Base-by-base conservation (phyloP, 2,888 invertebrate species). In the Hipparchia sbordonii region DNA sequence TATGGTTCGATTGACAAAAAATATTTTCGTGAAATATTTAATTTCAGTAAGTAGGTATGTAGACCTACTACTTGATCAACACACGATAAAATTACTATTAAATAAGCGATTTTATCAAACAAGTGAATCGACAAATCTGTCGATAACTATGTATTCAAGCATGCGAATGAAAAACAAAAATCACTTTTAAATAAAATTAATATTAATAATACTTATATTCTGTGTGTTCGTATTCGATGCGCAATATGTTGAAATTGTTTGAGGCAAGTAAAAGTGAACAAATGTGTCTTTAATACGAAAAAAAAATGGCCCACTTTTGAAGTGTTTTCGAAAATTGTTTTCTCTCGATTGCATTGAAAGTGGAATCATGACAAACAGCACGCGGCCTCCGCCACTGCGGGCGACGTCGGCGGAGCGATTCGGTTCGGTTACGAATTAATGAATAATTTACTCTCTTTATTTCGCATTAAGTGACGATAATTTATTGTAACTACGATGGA, bases 401-500 rank as follows among this genome's bases (percentile, higher is more conserved):
- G 59, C 62, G 79, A 79, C 79, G 75, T 5, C 23, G 23, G 39
- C 39, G 39, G 2, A 2, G 39, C 4, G 2, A 4, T 39, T 78
- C 85, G 85, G 80, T 87, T 88, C 79, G 83, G 85, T 89, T 89
- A 87, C 86, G 87, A 87, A 89, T 88, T 89, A 77, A 87, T 91
- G 87, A 86, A 46, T 48, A 48, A 48, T 89, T 86, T 79, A 89
- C 87, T 84, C 86, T 90, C 86, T 90, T 92, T 89, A 90, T 88
- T 92, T 92, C 82, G 88, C 89, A 89, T 89, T 92, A 91, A 90
- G 91, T 93, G 91, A 89, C 89, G 89, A 89, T 93, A 92, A 92
- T 92, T 93, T 93, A 93, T 93, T 93, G 88, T 93, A 93, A 91
- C 92, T 91, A 92, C 87, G 92, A 92, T 92, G 91, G 87, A 93